Evolutionary conservation across 2,113 vertebrate genomes (phyloP), one percentile per base, ranked within the genome.

Genomic region (Larimichthys polyactis): DNA sequence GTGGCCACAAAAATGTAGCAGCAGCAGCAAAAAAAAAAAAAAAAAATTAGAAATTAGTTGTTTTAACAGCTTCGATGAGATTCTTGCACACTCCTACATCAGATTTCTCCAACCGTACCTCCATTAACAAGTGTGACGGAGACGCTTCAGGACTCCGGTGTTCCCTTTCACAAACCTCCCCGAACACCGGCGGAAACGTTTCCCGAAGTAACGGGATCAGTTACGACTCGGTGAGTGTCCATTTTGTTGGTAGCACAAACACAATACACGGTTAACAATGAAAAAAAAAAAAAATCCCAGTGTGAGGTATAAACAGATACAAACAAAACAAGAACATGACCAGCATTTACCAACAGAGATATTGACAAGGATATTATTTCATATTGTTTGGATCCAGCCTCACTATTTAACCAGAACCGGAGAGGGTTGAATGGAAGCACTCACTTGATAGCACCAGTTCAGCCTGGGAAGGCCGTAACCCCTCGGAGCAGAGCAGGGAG

Each of bases 381-480:
- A 86, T 82, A 78, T 80, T 83, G 83, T 87, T 87, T 82, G 82
- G 88, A 85, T 86, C 85, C 88, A 89, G 88, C 80, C 87, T 90
- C 74, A 90, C 78, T 67, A 9, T 92, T 65, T 89, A 80, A 90
- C 83, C 87, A 60, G 76, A 40, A 72, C 77, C 70, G 82, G 65
- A 78, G 65, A 66, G 22, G 69, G 72, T 67, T 67, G 71, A 85
- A 81, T 81, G 71, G 85, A 89, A 87, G 83, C 91, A 83, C 70
- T 78, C 86, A 74, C 93, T 95, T 80, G 79, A 87, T 94, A 97
- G 96, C 97, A 98, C 97, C 96, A 95, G 93, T 40, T 8, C 90
- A 71, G 81, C 73, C 78, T 82, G 89, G 88, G 84, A 81, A 87
- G 86, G 85, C 74, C 49, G 52, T 27, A 63, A 90, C 78, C 87